These are phyloP conservation scores for Drosophila rubida DNA, from an alignment of 2,888 invertebrate genomes.

Conservation along the genomic window DNA sequence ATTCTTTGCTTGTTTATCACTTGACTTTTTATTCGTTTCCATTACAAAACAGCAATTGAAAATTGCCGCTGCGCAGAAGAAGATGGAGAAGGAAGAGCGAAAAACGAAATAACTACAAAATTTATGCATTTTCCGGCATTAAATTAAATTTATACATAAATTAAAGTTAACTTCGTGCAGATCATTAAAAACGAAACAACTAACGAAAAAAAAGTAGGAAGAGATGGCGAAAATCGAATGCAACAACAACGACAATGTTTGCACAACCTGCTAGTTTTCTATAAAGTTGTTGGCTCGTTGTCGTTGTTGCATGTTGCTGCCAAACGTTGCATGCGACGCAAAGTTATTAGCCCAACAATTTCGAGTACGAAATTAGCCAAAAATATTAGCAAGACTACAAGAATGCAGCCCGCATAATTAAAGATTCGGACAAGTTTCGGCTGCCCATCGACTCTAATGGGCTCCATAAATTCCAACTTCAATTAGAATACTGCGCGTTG, in stretches of 20 bases:
- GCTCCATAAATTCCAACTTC: conserved; percentile 26
- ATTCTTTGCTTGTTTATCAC: conserved; percentile 8
- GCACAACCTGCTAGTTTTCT: conserved; percentile 56
- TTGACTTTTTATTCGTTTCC: conserved; percentile 35
- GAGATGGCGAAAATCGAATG: conserved; percentile 19
- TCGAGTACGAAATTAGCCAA: conserved; percentile 25
- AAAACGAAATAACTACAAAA: conserved; percentile 31
- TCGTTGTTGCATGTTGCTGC: conserved; percentile 47
- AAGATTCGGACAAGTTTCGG: not conserved
- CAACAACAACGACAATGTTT: conserved; percentile 47
- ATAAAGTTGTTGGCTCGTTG: conserved; percentile 52
- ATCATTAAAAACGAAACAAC: conserved; percentile 67
- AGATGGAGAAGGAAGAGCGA: not conserved
- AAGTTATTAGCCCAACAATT: conserved; percentile 55
- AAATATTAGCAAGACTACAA: not conserved
- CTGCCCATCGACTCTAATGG: not conserved
- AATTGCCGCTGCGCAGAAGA: conserved; percentile 30
- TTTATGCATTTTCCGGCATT: conserved; percentile 79
- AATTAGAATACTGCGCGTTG: conserved; percentile 31
- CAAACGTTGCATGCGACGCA: conserved; percentile 62
- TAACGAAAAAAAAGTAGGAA: conserved; percentile 11
- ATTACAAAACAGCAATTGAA: conserved; percentile 57
- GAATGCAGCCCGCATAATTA: not conserved
- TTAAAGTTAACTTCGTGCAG: conserved; percentile 80
- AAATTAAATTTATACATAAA: conserved; percentile 81